Evolutionary conservation across 2,113 vertebrate genomes (phyloP).

Genomic region (Illadopsis cleaveri): DNA sequence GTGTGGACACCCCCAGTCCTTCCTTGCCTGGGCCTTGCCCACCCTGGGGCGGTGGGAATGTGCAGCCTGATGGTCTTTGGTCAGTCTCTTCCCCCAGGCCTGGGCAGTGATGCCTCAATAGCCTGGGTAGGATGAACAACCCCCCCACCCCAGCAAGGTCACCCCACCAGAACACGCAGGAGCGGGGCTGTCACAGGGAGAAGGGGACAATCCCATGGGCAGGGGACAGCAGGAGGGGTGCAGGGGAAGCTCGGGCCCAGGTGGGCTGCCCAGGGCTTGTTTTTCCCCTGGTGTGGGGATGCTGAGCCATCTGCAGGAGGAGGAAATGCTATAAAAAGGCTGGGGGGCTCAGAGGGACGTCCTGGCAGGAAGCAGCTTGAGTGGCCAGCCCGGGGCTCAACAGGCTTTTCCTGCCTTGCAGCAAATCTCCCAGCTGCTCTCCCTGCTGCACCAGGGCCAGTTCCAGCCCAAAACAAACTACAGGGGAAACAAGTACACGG

Average conservation of each 20-base stretch:
- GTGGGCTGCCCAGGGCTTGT: neutral
- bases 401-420: slow-evolving; percentile 74
- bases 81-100: neutral
- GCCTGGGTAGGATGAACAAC: neutral
- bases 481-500: slow-evolving; percentile 88
- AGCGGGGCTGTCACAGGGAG: neutral
- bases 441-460: slow-evolving; percentile 89
- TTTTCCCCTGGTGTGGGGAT: neutral
- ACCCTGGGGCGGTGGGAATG: neutral
- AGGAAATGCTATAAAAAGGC: slow-evolving; percentile 78
- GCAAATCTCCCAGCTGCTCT: slow-evolving; percentile 98
- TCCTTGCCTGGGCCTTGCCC: neutral
- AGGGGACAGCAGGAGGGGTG: neutral
- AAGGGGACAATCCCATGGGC: neutral
- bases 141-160: rapidly evolving
- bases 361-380: slow-evolving; percentile 79
- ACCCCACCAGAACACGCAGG: neutral
- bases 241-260: neutral
- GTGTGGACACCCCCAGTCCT: neutral
- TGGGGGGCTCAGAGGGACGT: slow-evolving; percentile 49
- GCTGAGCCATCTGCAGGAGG: slow-evolving; percentile 68
- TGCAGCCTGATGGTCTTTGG: neutral
- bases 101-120: neutral
- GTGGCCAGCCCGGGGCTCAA: slow-evolving; percentile 64
- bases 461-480: slow-evolving; percentile 89